These are phyloP conservation scores for Zoanthus gigantus DNA, from an alignment of 92 coral and sea anemone species.

Conservation along the genomic window DNA sequence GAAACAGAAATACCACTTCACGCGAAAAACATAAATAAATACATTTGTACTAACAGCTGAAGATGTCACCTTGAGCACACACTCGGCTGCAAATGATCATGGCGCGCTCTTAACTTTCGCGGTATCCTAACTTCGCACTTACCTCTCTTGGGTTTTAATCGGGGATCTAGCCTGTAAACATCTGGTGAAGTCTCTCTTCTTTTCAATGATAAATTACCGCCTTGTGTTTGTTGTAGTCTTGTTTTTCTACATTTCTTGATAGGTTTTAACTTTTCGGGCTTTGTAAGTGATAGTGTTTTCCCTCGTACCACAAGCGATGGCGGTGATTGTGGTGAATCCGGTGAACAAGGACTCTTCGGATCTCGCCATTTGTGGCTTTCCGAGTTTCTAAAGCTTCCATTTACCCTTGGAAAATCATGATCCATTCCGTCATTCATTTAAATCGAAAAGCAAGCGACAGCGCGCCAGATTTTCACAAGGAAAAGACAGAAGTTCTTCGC, in stretches of 20 bases:
- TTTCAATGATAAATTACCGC: constrained; percentile 77
- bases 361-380: constrained; percentile 72
- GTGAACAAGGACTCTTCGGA: constrained; percentile 90
- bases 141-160: constrained; percentile 90
- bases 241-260: constrained; percentile 82
- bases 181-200: constrained; percentile 93
- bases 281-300: constrained; percentile 79
- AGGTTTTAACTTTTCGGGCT: constrained; percentile 65
- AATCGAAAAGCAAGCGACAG: neutral
- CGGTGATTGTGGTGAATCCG: constrained; percentile 90
- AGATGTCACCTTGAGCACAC: constrained; percentile 11
- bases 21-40: constrained; percentile 17
- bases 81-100: constrained; percentile 24
- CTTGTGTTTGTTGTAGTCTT: constrained; percentile 86
- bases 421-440: constrained; percentile 24
- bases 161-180: constrained; percentile 71
- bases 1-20: neutral
- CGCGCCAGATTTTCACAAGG: constrained; percentile 6
- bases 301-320: constrained; percentile 84
- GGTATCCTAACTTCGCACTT: constrained; percentile 45
- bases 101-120: constrained; percentile 31
- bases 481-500: neutral
- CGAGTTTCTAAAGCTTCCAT: constrained; percentile 40
- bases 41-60: constrained; percentile 12
- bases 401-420: constrained; percentile 28